These are phyloP conservation scores for Microcebus jonahi DNA, from an alignment of 2,113 vertebrate genomes.

Conservation along the genomic window DNA sequence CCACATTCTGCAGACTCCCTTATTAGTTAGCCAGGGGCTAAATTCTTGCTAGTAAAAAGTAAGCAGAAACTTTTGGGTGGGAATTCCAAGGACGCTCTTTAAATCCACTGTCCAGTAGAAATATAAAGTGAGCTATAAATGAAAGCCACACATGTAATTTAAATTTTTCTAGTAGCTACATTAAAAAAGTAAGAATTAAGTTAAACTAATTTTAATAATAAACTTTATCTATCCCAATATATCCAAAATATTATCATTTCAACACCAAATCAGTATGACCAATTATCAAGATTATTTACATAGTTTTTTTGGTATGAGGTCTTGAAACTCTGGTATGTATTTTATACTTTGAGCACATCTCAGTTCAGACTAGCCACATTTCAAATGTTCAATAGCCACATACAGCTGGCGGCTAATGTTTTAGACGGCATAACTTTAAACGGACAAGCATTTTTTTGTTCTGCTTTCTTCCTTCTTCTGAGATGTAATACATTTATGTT, in stretches of 20 bases:
- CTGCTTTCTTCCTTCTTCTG: not conserved
- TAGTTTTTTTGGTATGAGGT: not conserved
- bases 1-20: not conserved
- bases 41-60: not conserved
- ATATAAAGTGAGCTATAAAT: not conserved
- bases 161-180: not conserved
- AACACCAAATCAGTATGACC: not conserved
- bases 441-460: not conserved
- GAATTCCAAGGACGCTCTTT: not conserved
- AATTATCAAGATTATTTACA: not conserved
- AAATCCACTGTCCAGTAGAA: not conserved
- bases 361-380: not conserved
- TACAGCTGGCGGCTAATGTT: not conserved
- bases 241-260: constrained; percentile 3
- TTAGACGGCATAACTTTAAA: not conserved
- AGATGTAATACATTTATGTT: not conserved
- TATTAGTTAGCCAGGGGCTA: not conserved
- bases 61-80: not conserved
- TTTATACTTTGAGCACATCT: not conserved
- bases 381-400: not conserved
- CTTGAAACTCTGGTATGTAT: not conserved
- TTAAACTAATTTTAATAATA: not conserved
- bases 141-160: not conserved
- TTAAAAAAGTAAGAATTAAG: not conserved
- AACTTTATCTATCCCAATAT: not conserved